Percentiles rank a stretch among this genome's conserved stretches.
Conservation (phyloP, 2,113 vertebrate species). For the Apaloderma vittatum region DNA sequence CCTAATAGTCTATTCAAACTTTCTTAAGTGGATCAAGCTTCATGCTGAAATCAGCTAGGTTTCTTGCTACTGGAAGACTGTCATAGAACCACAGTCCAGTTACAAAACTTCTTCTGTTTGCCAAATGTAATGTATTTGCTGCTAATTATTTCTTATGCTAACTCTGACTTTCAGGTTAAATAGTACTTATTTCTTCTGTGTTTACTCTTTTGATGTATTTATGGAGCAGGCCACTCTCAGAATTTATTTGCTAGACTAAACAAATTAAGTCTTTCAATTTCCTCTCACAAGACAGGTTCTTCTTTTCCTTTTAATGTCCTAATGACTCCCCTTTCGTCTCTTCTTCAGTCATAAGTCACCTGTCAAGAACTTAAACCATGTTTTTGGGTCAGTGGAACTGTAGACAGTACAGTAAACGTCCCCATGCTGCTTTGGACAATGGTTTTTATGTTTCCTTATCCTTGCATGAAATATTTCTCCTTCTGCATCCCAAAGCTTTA, state of each 20-base stretch:
- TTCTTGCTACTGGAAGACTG: conserved; percentile 28
- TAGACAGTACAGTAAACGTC: not conserved
- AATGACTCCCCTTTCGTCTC: not conserved
- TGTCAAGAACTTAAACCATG: not conserved
- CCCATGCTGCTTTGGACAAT: not conserved
- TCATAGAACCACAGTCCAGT: not conserved
- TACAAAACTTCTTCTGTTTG: not conserved
- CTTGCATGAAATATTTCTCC: not conserved
- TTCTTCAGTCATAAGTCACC: not conserved
- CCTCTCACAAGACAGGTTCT: not conserved
- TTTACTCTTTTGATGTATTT: conserved; percentile 17
- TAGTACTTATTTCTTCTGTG: not conserved
- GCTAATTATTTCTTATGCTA: conserved; percentile 15
- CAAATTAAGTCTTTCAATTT: not conserved
- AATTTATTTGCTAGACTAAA: conserved; percentile 39
- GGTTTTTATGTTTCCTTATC: not conserved
- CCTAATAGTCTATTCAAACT: not conserved
- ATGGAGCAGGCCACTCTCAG: not conserved
- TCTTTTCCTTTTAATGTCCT: not conserved
- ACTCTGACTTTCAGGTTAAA: not conserved
- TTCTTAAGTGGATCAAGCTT: not conserved
- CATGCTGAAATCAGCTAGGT: not conserved
- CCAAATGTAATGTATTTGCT: not conserved
- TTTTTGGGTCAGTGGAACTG: not conserved
- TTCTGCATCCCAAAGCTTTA: not conserved